A percentile compares a stretch with the other conserved stretches of the same genome.
phyloP scores from a whole-genome alignment of 1,140 invertebrate genomes.

The Drusus annulatus region DNA sequence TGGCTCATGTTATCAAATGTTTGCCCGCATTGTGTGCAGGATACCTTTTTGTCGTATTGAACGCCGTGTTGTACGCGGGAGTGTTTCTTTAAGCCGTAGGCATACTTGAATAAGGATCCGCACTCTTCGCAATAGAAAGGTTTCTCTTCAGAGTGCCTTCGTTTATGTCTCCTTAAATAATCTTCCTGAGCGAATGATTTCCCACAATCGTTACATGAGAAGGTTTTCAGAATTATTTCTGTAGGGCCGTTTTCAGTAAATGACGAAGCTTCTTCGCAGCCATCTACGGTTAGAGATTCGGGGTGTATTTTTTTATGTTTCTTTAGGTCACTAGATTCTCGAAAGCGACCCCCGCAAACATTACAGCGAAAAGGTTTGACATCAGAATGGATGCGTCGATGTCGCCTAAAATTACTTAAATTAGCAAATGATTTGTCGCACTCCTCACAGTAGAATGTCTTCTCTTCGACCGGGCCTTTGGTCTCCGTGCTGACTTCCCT shows the following conservation, averaged over 20 bases:
- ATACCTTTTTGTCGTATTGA: neutral
- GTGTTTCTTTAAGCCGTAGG: slow-evolving; percentile 7
- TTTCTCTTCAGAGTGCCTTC: slow-evolving; percentile 13
- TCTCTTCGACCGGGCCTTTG: neutral
- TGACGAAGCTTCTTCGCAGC: neutral
- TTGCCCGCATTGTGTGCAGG: neutral
- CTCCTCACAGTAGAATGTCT: neutral
- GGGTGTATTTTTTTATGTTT: slow-evolving; percentile 12
- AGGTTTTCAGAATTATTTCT: neutral
- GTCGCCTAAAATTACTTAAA: neutral
- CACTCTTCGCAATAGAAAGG: neutral
- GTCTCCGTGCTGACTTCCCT: too few species aligned
- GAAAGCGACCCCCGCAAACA: neutral
- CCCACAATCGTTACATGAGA: neutral
- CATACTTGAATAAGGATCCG: neutral
- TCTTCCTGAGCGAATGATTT: slow-evolving; percentile 1
- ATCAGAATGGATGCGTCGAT: neutral
- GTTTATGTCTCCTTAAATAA: slow-evolving; percentile 6
- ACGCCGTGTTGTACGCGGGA: neutral
- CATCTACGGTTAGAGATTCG: neutral
- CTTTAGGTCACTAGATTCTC: slow-evolving; percentile 6
- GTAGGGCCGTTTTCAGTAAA: neutral
- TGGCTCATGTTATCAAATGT: neutral
- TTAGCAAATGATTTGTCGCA: slow-evolving; percentile 11
- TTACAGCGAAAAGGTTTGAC: slow-evolving; percentile 1